phyloP scores from a whole-genome alignment of 2,113 vertebrate genomes.

The Trogon melanurus region DNA sequence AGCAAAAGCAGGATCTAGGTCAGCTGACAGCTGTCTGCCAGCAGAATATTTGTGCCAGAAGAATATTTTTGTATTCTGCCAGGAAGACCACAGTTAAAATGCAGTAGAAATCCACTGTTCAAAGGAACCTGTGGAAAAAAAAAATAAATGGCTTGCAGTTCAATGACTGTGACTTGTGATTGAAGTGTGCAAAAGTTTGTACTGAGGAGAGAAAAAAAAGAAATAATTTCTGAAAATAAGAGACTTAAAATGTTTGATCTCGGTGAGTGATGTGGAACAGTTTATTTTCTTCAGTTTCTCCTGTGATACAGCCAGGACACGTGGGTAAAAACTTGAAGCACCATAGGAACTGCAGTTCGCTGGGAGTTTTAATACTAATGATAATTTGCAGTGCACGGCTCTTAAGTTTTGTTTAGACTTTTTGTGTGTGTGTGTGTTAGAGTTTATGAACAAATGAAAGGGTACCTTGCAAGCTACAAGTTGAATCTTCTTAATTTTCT shows the following conservation, averaged over 20 bases:
- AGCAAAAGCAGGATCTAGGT: neutral
- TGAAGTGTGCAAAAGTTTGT: neutral
- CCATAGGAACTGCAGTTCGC: neutral
- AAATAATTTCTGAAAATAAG: neutral
- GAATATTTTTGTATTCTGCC: neutral
- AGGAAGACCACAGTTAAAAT: neutral
- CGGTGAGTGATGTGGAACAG: accelerated
- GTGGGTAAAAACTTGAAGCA: neutral
- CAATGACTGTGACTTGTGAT: neutral
- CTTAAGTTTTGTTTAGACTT: neutral
- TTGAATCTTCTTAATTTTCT: neutral
- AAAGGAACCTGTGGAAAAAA: neutral
- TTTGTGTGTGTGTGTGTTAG: neutral
- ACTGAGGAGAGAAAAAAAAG: neutral
- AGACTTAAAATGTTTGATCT: neutral
- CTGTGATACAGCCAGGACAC: neutral
- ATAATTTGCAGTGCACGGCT: neutral
- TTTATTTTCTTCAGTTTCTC: neutral
- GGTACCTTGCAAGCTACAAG: neutral
- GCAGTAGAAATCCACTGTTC: neutral
- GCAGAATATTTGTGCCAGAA: neutral
- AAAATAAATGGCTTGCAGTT: neutral
- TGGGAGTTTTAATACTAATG: neutral
- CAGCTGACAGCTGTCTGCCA: neutral
- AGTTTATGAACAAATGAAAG: neutral